phyloP scores from a whole-genome alignment of 2,113 vertebrate species.

The Petroica traversi region DNA sequence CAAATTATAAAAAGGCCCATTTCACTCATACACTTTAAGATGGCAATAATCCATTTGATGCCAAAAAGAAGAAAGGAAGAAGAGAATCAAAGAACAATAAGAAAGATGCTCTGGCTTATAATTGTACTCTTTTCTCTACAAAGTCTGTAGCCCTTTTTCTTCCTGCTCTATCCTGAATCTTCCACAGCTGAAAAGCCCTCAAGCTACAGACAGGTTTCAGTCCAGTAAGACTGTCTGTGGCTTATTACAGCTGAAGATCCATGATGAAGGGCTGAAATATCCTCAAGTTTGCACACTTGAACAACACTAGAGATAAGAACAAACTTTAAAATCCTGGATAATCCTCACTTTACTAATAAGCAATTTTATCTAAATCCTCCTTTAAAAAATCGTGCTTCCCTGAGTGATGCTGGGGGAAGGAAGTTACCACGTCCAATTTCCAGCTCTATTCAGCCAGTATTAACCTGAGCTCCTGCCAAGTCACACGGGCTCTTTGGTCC shows the following conservation, averaged over 20 bases:
- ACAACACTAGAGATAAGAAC: constrained; percentile 60
- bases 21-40: background rate
- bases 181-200: background rate
- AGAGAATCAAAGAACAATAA: background rate
- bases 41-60: constrained; percentile 12
- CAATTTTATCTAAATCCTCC: constrained; percentile 74
- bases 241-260: constrained; percentile 29
- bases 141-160: background rate
- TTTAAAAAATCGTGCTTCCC: constrained; percentile 46
- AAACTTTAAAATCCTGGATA: constrained; percentile 73
- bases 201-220: background rate
- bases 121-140: background rate
- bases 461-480: constrained; percentile 9
- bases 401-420: constrained; percentile 16
- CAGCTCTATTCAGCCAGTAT: constrained; percentile 11
- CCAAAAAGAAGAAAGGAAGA: background rate
- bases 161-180: background rate
- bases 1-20: background rate
- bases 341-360: constrained; percentile 73
- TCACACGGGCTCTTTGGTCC: background rate
- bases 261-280: background rate
- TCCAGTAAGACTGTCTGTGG: background rate
- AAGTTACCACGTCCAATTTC: constrained; percentile 35
- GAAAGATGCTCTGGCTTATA: background rate
- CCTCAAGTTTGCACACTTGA: constrained; percentile 47